Percentiles rank a stretch among this genome's conserved stretches.
These are phyloP conservation scores for Siniperca scherzeri DNA, from an alignment of 2,797 vertebrate genomes.

Conservation along the genomic window DNA sequence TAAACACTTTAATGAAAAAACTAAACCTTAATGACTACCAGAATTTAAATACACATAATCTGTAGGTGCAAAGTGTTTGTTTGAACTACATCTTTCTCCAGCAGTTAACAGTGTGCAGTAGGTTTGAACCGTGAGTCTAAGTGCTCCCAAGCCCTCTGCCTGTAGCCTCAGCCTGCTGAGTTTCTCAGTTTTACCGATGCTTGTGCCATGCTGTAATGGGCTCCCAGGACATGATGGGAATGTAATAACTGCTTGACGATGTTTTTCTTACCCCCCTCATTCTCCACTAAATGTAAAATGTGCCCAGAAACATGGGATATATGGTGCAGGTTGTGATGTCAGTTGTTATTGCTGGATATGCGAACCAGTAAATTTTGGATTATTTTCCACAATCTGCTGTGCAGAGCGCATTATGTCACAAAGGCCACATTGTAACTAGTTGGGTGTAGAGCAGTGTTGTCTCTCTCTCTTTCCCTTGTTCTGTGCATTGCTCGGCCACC, in stretches of 20 bases:
- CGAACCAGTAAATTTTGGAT: conserved; percentile 83
- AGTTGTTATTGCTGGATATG: conserved; percentile 89
- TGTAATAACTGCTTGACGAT: conserved; percentile 82
- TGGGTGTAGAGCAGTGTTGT: conserved; percentile 74
- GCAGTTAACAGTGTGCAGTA: conserved; percentile 57
- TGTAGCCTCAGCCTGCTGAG: conserved; percentile 55
- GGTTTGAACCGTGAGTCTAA: conserved; percentile 47
- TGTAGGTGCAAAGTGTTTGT: conserved; percentile 65
- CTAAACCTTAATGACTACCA: conserved; percentile 50
- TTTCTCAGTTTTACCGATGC: conserved; percentile 77
- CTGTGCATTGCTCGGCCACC: conserved; percentile 75
- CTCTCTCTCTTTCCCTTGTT: conserved; percentile 70
- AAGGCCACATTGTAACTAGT: conserved; percentile 85
- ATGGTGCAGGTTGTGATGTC: conserved; percentile 85
- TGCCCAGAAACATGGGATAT: conserved; percentile 82
- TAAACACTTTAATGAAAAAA: conserved; percentile 47
- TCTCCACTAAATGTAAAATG: conserved; percentile 76
- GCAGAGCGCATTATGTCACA: conserved; percentile 86
- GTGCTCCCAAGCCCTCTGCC: conserved; percentile 53
- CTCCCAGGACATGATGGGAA: conserved; percentile 84
- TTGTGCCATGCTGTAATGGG: conserved; percentile 82
- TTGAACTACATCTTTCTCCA: conserved; percentile 60
- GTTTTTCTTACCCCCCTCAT: conserved; percentile 83
- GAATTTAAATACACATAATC: conserved; percentile 63
- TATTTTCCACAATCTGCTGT: conserved; percentile 86